Percentiles rank a stretch among this genome's conserved stretches.
These are phyloP conservation scores for Amblyornis subalaris DNA, from an alignment of 2,113 vertebrate species.

Conservation along the genomic window DNA sequence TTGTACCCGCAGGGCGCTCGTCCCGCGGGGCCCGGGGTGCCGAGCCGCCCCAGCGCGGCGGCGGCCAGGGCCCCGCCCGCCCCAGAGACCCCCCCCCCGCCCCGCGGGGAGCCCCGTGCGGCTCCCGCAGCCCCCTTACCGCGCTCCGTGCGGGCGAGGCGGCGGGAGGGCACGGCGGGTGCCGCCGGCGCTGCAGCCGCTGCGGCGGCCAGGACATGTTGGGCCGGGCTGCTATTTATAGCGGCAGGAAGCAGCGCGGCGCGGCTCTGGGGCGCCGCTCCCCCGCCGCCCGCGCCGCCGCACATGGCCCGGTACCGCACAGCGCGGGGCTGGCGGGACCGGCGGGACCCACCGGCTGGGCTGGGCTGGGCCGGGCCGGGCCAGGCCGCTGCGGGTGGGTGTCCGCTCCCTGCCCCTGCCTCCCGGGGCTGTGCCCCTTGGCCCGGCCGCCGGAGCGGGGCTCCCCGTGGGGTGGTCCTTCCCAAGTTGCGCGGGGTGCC, in stretches of 20 bases:
- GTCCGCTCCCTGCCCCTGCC: neutral
- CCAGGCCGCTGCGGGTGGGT: neutral
- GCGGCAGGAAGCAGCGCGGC: conserved; percentile 25
- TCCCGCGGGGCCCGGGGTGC: neutral
- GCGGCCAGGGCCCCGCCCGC: neutral
- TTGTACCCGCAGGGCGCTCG: neutral
- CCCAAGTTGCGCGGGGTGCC: neutral
- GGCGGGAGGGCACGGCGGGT: neutral
- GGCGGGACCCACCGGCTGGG: neutral
- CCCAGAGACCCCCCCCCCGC: neutral
- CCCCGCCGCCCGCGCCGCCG: conserved; percentile 8
- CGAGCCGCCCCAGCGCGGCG: neutral
- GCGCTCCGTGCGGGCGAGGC: neutral
- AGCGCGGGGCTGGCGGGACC: neutral
- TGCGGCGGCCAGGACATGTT: conserved; percentile 35
- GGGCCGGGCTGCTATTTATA: conserved; percentile 40
- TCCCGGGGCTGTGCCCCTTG: neutral
- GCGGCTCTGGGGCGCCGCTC: conserved; percentile 26
- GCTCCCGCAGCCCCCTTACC: neutral
- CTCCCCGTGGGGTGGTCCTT: rapidly evolving
- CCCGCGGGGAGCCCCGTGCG: neutral
- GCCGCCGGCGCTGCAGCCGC: neutral
- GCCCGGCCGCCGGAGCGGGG: too few species aligned
- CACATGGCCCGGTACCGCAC: neutral
- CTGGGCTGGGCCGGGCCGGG: neutral